Conservation (phyloP, 2,888 invertebrate genomes). For the Fabriciana adippe region DNA sequence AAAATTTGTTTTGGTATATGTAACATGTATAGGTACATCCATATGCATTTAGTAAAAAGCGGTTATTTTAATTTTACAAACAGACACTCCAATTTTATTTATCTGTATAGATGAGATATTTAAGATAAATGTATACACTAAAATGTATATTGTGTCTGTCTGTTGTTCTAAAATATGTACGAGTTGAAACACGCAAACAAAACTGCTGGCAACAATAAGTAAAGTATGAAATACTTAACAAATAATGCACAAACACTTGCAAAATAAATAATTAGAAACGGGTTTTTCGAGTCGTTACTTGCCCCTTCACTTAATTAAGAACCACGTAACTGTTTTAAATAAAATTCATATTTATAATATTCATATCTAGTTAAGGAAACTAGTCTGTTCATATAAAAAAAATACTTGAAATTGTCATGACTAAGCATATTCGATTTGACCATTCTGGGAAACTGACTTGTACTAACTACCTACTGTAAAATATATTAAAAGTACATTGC, state of each 20-base stretch:
- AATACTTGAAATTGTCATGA: neutral
- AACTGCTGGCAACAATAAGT: neutral
- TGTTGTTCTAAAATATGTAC: neutral
- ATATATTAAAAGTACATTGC: too few species aligned
- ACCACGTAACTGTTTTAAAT: slow-evolving; percentile 2
- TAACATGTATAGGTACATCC: too few species aligned
- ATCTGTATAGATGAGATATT: too few species aligned
- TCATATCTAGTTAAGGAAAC: neutral
- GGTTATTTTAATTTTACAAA: too few species aligned
- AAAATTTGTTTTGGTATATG: too few species aligned
- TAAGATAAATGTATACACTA: too few species aligned
- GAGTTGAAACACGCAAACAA: neutral
- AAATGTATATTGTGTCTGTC: too few species aligned
- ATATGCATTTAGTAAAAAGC: too few species aligned
- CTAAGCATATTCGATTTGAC: neutral
- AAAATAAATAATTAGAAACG: slow-evolving; percentile 4
- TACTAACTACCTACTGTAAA: too few species aligned
- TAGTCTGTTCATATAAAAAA: neutral
- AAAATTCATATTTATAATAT: slow-evolving; percentile 4
- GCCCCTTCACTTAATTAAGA: neutral
- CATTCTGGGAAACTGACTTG: too few species aligned
- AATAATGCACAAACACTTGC: neutral
- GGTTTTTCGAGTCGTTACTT: neutral
- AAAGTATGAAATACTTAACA: neutral
- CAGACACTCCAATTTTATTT: too few species aligned